Base-by-base conservation (phyloP, 2,797 vertebrate species). In the Cyprinodon diabolis region DNA sequence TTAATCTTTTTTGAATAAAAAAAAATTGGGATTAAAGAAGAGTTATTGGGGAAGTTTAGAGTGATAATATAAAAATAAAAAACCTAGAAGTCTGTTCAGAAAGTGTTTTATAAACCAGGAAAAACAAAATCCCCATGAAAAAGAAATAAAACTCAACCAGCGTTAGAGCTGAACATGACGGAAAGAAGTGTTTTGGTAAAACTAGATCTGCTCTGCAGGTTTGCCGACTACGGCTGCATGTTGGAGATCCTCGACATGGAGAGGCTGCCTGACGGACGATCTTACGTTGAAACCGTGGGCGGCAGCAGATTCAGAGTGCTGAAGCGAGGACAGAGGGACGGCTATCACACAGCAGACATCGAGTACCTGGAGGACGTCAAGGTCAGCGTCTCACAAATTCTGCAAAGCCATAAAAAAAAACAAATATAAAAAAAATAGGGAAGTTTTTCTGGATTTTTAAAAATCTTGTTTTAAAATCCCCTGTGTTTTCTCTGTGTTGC, bases 311-410 rank as follows among this genome's bases (percentile, higher is more conserved):
- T 98, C 90, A 94, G 91, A 6, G 96, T 98, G 75, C 86, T 97
- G 48, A 95, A 90, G 79, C 93, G 96, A 3, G 92, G 95, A 0
- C 96, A 96, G 80, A 90, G 96, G 72, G 97, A 98, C 0, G 97
- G 97, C 54, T 98, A 98, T 90, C 95, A 97, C 91, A 97, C 96
- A 0, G 97, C 97, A 0, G 96, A 98, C 75, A 94, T 98, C 0
- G 96, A 98, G 85, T 96, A 94, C 83, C 90, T 98, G 80, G 95
- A 96, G 77, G 97, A 97, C 79, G 89, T 91, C 66, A 96, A 94
- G 95, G 96, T 97, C 51, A 90, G 93, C 13, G 6, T 68, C 72
- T 23, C 43, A 4, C 19, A 37, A 35, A 52, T 23, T 21, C 17
- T 49, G 5, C 19, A 19, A 35, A 4, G 14, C 2, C 17, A 30